Evolutionary conservation across 2,888 invertebrate genomes (phyloP).

Genomic region (Drosophila engyochracea): DNA sequence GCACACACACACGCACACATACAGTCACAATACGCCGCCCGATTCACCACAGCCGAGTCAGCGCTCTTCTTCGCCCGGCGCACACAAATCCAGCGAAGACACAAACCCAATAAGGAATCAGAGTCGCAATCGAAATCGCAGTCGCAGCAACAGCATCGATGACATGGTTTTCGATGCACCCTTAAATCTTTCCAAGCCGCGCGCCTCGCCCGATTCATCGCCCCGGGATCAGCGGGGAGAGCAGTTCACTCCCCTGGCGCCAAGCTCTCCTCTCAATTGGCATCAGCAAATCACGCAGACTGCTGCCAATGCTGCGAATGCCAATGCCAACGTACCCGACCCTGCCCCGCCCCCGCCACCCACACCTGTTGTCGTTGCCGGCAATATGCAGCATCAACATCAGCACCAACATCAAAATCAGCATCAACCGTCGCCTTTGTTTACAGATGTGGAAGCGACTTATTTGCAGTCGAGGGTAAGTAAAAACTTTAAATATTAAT

Average conservation of each 20-base stretch:
- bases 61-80: conserved; percentile 4
- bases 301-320: conserved; percentile 21
- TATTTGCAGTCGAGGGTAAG: conserved; percentile 79
- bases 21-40: conserved; percentile 65
- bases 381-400: background rate
- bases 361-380: background rate
- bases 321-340: background rate
- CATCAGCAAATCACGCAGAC: conserved; percentile 45
- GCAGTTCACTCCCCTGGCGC: conserved; percentile 45
- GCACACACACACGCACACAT: conserved; percentile 18
- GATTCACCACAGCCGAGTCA: conserved; percentile 54
- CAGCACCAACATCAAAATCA: conserved; percentile 73
- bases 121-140: conserved; percentile 35
- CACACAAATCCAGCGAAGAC: conserved; percentile 4
- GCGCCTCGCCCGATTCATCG: conserved; percentile 87
- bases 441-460: conserved; percentile 86
- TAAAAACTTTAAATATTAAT: background rate
- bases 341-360: background rate
- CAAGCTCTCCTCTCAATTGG: conserved; percentile 67
- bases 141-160: conserved; percentile 79
- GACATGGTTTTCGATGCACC: conserved; percentile 91
- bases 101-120: conserved; percentile 14
- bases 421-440: conserved; percentile 86
- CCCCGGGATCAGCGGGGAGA: conserved; percentile 61
- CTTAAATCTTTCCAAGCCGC: conserved; percentile 95